Percentiles rank a stretch among this genome's conserved stretches.
phyloP scores from a whole-genome alignment of 2,888 invertebrate genomes.

The Drosophila multiciliata region DNA sequence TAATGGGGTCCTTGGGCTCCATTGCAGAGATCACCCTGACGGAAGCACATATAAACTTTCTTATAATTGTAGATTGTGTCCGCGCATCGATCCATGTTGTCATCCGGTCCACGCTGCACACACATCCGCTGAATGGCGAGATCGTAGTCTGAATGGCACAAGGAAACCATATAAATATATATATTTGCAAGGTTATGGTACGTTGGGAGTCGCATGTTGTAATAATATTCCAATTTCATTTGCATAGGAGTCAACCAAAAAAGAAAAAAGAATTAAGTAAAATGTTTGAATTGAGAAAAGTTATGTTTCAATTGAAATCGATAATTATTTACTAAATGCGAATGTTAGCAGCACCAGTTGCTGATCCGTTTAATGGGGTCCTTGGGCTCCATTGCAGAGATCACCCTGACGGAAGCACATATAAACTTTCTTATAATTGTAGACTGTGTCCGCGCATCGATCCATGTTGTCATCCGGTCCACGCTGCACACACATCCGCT shows the following conservation, averaged over 20 bases:
- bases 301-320: not conserved
- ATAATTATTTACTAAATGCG: not conserved
- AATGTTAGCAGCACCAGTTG: not conserved
- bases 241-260: not conserved
- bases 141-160: constrained; percentile 89
- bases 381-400: constrained; percentile 89
- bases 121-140: constrained; percentile 95
- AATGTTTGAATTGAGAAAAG: too few species aligned
- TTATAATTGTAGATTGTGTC: too few species aligned
- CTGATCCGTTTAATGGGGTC: not conserved
- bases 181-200: not conserved
- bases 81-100: too few species aligned
- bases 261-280: not conserved
- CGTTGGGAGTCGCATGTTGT: not conserved
- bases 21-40: constrained; percentile 96
- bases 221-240: not conserved
- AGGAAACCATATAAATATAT: not conserved
- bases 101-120: too few species aligned
- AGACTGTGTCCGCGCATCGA: constrained; percentile 93
- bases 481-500: constrained; percentile 93
- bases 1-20: constrained; percentile 6
- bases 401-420: constrained; percentile 97
- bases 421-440: constrained; percentile 92
- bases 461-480: constrained; percentile 96
- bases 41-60: too few species aligned